phyloP scores from a whole-genome alignment of 2,888 invertebrate species.

The Drosophila antonietae region DNA sequence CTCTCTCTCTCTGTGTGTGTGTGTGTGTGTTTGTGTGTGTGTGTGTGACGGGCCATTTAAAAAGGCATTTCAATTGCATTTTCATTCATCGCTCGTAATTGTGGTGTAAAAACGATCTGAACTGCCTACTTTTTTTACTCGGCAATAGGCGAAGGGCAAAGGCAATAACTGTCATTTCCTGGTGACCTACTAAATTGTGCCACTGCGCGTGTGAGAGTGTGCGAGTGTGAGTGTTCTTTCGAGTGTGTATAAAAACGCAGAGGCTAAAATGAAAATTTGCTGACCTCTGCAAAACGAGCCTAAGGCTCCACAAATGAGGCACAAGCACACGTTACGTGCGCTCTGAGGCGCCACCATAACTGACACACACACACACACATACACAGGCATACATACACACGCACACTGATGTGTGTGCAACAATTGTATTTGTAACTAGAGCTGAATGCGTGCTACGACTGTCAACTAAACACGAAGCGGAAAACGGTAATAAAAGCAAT shows the following conservation, averaged over 20 bases:
- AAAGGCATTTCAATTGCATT: constrained; percentile 72
- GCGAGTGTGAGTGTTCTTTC: constrained; percentile 10
- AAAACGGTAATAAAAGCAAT: not conserved
- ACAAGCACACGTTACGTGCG: constrained; percentile 48
- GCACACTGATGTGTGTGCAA: constrained; percentile 45
- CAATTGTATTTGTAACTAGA: constrained; percentile 52
- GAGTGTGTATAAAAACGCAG: constrained; percentile 38
- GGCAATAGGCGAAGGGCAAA: constrained; percentile 24
- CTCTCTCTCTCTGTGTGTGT: not conserved
- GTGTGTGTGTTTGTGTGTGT: constrained; percentile 18
- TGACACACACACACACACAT: constrained; percentile 12
- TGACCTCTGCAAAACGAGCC: constrained; percentile 66
- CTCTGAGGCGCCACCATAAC: constrained; percentile 23
- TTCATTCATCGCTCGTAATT: constrained; percentile 76
- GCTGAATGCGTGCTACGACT: constrained; percentile 12
- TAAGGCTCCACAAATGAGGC: constrained; percentile 54
- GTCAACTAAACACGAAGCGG: not conserved
- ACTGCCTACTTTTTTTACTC: constrained; percentile 11
- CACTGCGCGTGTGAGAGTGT: constrained; percentile 12
- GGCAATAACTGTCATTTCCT: constrained; percentile 76
- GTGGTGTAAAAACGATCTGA: constrained; percentile 68
- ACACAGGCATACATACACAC: constrained; percentile 1
- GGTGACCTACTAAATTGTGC: constrained; percentile 69
- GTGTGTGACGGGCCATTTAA: constrained; percentile 58
- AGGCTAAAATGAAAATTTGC: constrained; percentile 68